Percentiles rank a stretch among this genome's conserved stretches.
phyloP scores from a whole-genome alignment of 2,113 vertebrate genomes.

The Microtus richardsoni region DNA sequence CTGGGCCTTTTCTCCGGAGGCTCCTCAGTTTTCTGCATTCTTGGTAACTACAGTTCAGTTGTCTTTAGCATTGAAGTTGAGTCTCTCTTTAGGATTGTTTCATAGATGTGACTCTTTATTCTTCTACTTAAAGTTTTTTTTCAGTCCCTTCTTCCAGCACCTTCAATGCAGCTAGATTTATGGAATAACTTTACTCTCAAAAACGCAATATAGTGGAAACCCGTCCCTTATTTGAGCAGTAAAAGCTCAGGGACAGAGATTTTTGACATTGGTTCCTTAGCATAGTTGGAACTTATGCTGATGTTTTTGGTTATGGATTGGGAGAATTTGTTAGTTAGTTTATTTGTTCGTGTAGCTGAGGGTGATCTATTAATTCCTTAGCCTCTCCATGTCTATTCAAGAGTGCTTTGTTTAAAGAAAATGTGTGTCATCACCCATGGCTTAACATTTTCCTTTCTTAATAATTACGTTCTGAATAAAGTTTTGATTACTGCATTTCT shows the following conservation, averaged over 20 bases:
- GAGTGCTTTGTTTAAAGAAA: not conserved
- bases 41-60: not conserved
- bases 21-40: not conserved
- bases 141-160: not conserved
- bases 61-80: not conserved
- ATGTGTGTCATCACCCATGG: too few relatives aligned
- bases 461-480: not conserved
- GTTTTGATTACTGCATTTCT: not conserved
- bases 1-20: too few relatives aligned
- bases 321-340: not conserved
- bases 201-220: not conserved
- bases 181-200: not conserved
- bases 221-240: conserved; percentile 38
- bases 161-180: not conserved
- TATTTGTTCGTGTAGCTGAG: too few relatives aligned
- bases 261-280: not conserved
- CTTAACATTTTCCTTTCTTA: not conserved
- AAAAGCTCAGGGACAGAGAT: not conserved
- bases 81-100: not conserved
- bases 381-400: not conserved
- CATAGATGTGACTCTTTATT: not conserved
- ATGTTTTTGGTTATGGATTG: not conserved
- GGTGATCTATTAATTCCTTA: not conserved
- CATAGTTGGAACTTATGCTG: not conserved
- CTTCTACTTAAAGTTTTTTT: conserved; percentile 11